These are phyloP conservation scores for Caenorhabditis remanei DNA, from an alignment of 1,140 invertebrate species.

Conservation along the genomic window DNA sequence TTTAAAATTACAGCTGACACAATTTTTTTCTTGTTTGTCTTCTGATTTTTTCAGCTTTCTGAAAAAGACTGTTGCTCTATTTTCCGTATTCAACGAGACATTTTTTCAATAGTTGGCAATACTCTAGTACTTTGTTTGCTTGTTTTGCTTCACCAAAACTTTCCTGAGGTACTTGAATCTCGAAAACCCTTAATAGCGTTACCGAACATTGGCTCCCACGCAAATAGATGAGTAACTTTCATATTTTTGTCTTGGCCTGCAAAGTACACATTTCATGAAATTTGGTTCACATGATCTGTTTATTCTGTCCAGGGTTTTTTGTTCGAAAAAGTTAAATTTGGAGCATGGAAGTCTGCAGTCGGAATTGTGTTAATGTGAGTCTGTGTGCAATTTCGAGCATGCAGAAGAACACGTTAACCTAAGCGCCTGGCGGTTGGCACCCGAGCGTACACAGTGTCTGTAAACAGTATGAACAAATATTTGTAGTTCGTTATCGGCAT, in stretches of 20 bases:
- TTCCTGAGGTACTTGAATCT: background rate
- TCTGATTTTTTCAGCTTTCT: no score
- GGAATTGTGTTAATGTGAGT: background rate
- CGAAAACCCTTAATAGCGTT: background rate
- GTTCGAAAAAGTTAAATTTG: slow-evolving; percentile 49
- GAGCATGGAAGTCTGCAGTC: slow-evolving; percentile 29
- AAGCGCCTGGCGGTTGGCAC: slow-evolving; percentile 45
- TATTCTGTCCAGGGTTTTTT: slow-evolving; percentile 36
- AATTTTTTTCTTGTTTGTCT: no score
- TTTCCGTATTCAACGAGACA: no score
- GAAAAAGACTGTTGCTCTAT: no score
- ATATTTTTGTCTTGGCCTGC: background rate
- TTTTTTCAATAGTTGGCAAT: no score
- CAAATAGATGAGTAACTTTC: slow-evolving; percentile 30
- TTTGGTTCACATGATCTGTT: slow-evolving; percentile 14
- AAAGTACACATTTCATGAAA: slow-evolving; percentile 29
- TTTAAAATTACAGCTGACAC: no score
- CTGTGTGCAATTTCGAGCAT: slow-evolving; percentile 48
- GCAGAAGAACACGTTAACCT: slow-evolving; percentile 49
- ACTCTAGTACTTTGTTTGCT: no score
- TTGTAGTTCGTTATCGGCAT: slow-evolving; percentile 45
- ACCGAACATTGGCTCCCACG: background rate
- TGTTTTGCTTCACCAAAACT: background rate
- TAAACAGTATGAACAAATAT: slow-evolving; percentile 57
- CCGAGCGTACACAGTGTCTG: slow-evolving; percentile 41